Conservation (phyloP, 2,113 vertebrate genomes). For the Python bivittatus region DNA sequence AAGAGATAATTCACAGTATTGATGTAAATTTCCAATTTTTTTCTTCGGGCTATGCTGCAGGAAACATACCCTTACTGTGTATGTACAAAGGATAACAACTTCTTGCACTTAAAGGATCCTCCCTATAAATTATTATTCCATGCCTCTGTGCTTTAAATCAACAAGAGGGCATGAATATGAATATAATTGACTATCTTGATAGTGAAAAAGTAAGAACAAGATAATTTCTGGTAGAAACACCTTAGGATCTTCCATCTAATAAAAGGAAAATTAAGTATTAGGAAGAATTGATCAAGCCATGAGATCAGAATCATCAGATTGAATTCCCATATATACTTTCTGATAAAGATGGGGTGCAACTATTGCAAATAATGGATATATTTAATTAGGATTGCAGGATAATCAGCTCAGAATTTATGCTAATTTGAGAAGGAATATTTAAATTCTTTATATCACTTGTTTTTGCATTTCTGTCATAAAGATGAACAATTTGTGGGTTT, state of each 20-base stretch:
- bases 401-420: neutral
- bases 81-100: conserved; percentile 4
- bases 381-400: neutral
- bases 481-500: neutral
- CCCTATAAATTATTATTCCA: neutral
- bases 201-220: neutral
- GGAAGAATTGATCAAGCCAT: neutral
- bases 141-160: neutral
- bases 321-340: neutral
- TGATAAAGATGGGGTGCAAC: neutral
- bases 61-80: neutral
- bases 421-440: neutral
- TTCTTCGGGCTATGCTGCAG: conserved; percentile 2
- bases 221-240: neutral
- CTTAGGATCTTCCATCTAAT: neutral
- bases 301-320: neutral
- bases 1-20: conserved; percentile 13
- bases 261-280: neutral
- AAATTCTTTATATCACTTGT: neutral
- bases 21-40: conserved; percentile 12
- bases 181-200: neutral
- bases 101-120: conserved; percentile 8
- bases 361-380: neutral
- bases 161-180: neutral
- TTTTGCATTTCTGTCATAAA: neutral